Evolutionary conservation across 2,888 invertebrate species (phyloP).

Genomic region (Epirrhoe tristata): DNA sequence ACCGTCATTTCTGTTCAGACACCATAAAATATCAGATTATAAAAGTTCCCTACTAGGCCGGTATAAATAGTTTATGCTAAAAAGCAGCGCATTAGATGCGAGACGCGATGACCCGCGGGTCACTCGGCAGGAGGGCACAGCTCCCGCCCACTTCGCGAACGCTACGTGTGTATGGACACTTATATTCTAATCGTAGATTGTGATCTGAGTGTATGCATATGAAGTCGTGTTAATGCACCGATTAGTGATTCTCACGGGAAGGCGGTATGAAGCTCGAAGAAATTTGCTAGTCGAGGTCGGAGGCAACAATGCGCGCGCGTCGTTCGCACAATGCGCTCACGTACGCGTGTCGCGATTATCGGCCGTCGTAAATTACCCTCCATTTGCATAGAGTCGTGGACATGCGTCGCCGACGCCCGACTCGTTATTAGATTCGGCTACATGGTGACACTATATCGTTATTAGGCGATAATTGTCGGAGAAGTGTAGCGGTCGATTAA

Average conservation of each 20-base stretch:
- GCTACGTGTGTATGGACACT: constrained; percentile 55
- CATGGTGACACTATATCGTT: constrained; percentile 72
- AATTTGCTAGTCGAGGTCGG: constrained; percentile 51
- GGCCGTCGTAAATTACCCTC: constrained; percentile 78
- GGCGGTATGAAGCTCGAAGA: constrained; percentile 53
- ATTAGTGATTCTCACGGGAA: constrained; percentile 65
- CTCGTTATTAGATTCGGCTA: constrained; percentile 78
- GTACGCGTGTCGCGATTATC: constrained; percentile 82
- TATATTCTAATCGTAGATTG: constrained; percentile 55
- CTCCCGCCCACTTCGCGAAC: constrained; percentile 55
- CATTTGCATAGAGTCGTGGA: constrained; percentile 82
- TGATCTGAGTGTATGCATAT: constrained; percentile 50
- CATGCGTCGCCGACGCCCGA: constrained; percentile 65
- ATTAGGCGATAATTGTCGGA: constrained; percentile 81
- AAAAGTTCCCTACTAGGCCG: constrained; percentile 46
- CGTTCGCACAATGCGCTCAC: constrained; percentile 79
- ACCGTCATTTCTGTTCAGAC: constrained; percentile 25
- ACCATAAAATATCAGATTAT: constrained; percentile 42
- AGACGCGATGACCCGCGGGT: constrained; percentile 66
- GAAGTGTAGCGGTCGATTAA: constrained; percentile 81
- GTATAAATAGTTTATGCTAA: constrained; percentile 52
- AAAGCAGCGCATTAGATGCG: constrained; percentile 59
- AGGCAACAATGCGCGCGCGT: constrained; percentile 52
- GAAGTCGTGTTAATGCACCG: constrained; percentile 57
- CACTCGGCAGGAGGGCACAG: constrained; percentile 60